Evolutionary conservation across 2,113 vertebrate genomes (phyloP).

Genomic region (Variabilichromis moorii): DNA sequence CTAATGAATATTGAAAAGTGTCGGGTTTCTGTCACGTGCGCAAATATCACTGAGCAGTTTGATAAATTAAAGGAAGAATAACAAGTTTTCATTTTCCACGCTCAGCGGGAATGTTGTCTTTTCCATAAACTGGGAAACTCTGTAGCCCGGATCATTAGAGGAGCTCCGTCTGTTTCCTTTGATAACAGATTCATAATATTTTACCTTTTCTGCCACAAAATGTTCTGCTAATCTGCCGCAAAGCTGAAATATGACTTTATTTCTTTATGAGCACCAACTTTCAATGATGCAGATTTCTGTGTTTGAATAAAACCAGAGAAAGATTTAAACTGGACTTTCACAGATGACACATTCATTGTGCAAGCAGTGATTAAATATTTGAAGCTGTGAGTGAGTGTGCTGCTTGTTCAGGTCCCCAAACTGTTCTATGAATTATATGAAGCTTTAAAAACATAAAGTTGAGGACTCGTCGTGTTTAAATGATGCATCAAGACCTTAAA

Average conservation of each 20-base stretch:
- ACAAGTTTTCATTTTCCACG: background rate
- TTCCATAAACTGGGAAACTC: background rate
- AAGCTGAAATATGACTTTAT: background rate
- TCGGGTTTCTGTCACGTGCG: background rate
- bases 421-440: accelerated
- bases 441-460: accelerated
- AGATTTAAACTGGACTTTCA: background rate
- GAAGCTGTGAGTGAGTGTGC: background rate
- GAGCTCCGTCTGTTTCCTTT: background rate
- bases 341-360: accelerated
- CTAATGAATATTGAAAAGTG: background rate
- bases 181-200: background rate
- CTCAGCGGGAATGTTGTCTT: background rate
- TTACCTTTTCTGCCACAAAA: background rate
- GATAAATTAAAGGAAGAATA: background rate
- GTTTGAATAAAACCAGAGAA: background rate
- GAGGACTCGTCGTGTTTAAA: background rate
- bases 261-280: background rate
- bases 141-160: background rate
- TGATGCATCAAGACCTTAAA: background rate
- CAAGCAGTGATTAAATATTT: background rate
- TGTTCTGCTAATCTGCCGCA: accelerated
- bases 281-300: background rate
- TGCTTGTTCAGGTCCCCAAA: background rate
- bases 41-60: background rate